Conservation (phyloP, 2,113 vertebrate genomes). For the Embiotoca jacksoni region DNA sequence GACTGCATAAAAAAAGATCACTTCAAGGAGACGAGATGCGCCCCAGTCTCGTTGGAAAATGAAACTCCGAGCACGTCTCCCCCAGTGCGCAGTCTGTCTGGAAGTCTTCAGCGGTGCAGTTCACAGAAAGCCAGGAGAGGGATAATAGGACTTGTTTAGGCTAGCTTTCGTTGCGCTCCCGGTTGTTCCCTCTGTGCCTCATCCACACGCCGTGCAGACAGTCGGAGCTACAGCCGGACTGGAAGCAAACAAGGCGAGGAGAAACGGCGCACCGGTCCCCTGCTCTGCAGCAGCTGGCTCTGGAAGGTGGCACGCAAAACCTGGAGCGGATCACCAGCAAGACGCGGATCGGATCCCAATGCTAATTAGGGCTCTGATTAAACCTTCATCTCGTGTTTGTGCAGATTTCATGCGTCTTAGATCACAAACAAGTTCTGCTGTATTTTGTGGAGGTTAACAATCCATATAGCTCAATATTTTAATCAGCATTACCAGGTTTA, state of each 20-base stretch:
- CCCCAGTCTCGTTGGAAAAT: constrained; percentile 48
- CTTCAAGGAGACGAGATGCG: constrained; percentile 78
- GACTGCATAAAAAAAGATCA: constrained; percentile 65
- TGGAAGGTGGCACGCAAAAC: constrained; percentile 63
- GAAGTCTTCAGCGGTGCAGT: constrained; percentile 38
- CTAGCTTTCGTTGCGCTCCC: constrained; percentile 39
- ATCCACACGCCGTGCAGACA: constrained; percentile 75
- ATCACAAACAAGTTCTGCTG: constrained; percentile 5
- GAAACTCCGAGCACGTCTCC: constrained; percentile 58
- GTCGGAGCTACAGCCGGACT: constrained; percentile 72
- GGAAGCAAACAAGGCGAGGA: constrained; percentile 71
- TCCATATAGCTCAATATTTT: constrained; percentile 13
- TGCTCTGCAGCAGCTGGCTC: constrained; percentile 83
- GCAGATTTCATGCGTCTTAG: constrained; percentile 15
- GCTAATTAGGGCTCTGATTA: constrained; percentile 37
- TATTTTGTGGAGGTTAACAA: constrained; percentile 2
- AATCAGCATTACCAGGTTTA: constrained; percentile 35
- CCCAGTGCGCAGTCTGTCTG: constrained; percentile 33
- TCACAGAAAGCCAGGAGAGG: not conserved
- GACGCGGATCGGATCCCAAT: constrained; percentile 40
- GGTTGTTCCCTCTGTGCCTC: constrained; percentile 53
- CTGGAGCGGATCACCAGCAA: constrained; percentile 48
- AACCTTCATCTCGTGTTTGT: not conserved
- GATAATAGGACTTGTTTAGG: constrained; percentile 27
- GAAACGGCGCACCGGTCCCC: constrained; percentile 74